These are phyloP conservation scores for Podotricha telesiphe DNA, from an alignment of 2,888 invertebrate genomes.

Conservation along the genomic window DNA sequence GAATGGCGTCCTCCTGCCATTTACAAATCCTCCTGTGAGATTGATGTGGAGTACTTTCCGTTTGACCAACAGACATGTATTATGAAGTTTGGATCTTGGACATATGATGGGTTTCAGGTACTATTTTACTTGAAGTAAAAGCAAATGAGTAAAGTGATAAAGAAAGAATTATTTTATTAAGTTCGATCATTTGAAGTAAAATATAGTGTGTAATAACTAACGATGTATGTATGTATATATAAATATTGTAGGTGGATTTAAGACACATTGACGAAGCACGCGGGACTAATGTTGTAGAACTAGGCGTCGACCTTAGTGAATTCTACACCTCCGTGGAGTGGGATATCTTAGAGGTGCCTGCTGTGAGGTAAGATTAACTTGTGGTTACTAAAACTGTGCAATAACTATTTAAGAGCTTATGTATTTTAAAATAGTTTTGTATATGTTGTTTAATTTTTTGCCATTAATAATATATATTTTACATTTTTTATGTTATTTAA, in stretches of 20 bases:
- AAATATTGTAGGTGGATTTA: slow-evolving; percentile 88
- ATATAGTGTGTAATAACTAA: too few species aligned
- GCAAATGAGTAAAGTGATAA: too few species aligned
- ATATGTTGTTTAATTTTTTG: too few species aligned
- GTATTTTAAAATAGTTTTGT: too few species aligned
- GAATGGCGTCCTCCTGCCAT: slow-evolving; percentile 98
- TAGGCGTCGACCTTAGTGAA: slow-evolving; percentile 97
- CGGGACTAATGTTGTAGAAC: slow-evolving; percentile 94
- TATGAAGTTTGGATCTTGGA: slow-evolving; percentile 97
- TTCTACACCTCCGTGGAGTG: slow-evolving; percentile 99
- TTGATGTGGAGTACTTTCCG: slow-evolving; percentile 96
- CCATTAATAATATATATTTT: too few species aligned
- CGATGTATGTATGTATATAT: too few species aligned
- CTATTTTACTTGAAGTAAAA: too few species aligned
- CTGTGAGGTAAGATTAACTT: slow-evolving; percentile 86
- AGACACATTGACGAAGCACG: slow-evolving; percentile 95
- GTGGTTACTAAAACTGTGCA: too few species aligned
- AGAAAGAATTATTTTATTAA: too few species aligned
- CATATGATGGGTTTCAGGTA: slow-evolving; percentile 97
- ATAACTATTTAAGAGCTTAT: too few species aligned
- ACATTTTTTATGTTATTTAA: slow-evolving; percentile 42
- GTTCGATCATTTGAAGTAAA: too few species aligned
- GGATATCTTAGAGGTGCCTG: slow-evolving; percentile 98
- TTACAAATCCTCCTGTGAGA: slow-evolving; percentile 96
- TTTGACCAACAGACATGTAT: slow-evolving; percentile 97